Evolutionary conservation across 2,888 invertebrate genomes (phyloP), one percentile per base, ranked within the genome.

Genomic region (Andrena fulva): DNA sequence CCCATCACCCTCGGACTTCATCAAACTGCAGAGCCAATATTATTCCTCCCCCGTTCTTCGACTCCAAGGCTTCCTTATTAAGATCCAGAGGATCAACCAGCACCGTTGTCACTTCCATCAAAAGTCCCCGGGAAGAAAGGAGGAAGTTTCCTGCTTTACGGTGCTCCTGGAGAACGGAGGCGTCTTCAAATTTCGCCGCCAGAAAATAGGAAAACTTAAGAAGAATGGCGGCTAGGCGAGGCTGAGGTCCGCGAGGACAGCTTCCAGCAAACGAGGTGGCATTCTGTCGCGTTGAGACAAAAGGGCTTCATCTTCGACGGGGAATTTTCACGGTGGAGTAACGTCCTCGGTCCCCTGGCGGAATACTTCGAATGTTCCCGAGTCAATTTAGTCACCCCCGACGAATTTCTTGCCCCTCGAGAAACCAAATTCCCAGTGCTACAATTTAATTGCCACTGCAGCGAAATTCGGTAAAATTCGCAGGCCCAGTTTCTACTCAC

Each of bases 221-320:
- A 56, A 56, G 24, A 24, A 56, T 24, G 56, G 12, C 3, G 56
- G 2, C 27, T 56, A 27, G 56, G 56, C 27, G 20, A 56, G 56
- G 12, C 12, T 20, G 20, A 12, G 10, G 24, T 56, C 27, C 24
- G 56, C 24, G 27, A 56, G 27, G 27, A 56, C 42, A 42, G 12
- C 42, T 42, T 42, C 42, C 42, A 16, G 16, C 42, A 42, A 56
- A 56, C 56, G 20, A 27, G 56, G 24, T 10, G 24, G 20, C 56
- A 27, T 56, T 27, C 56, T 56, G 42, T 56, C 56, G 56, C 24
- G 42, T 24, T 27, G 56, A 24, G 27, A 56, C 56, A 56, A 56
- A 56, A 56, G 56, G 24, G 27, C 56, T 56, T 27, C 56, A 56
- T 56, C 27, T 56, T 56, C 56, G 56, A 24, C 56, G 56, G 12